Conservation (phyloP, 2,113 vertebrate genomes). For the Tychaedon coryphoeus region DNA sequence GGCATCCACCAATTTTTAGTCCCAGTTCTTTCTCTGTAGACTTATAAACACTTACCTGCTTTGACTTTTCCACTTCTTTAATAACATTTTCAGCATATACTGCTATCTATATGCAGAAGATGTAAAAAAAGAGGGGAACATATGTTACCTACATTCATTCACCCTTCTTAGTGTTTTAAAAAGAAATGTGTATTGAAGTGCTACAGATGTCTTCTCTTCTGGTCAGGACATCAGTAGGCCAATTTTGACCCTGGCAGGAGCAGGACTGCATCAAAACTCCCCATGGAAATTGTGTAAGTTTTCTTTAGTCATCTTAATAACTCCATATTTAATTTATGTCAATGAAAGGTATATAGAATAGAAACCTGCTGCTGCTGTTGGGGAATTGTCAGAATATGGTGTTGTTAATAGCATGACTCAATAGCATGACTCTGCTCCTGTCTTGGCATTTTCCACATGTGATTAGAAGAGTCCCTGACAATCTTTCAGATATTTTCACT, state of each 20-base stretch:
- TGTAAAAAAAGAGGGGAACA: neutral
- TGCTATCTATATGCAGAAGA: neutral
- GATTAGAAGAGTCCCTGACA: neutral
- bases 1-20: neutral
- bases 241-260: neutral
- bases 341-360: neutral
- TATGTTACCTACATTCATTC: neutral
- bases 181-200: neutral
- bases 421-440: neutral
- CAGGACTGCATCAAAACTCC: neutral
- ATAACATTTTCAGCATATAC: neutral
- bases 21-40: neutral
- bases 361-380: neutral
- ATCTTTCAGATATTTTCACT: neutral
- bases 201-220: neutral
- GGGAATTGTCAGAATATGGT: neutral
- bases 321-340: neutral
- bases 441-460: neutral
- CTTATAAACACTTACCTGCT: neutral
- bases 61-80: neutral
- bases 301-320: neutral
- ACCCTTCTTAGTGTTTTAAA: neutral
- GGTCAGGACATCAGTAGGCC: neutral
- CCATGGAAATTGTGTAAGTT: neutral
- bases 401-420: too few species aligned